Conservation (phyloP, 2,797 vertebrate species). For the Columba guinea region DNA sequence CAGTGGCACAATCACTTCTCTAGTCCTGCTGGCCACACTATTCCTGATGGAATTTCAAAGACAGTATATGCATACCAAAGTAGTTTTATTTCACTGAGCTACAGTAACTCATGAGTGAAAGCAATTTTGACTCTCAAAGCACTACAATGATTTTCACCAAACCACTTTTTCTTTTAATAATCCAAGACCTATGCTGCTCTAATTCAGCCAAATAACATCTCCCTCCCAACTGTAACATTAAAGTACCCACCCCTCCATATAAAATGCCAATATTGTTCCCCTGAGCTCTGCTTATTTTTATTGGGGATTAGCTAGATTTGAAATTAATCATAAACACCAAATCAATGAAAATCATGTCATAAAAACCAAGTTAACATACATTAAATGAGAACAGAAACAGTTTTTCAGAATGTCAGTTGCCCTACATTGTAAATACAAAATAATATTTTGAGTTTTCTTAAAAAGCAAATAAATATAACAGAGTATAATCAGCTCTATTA, state of each 20-base stretch:
- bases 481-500: not conserved
- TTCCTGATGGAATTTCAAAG: not conserved
- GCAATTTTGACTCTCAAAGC: not conserved
- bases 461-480: not conserved
- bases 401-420: not conserved
- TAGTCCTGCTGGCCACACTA: too few species aligned
- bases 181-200: not conserved
- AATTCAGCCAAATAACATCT: not conserved
- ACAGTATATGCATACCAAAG: not conserved
- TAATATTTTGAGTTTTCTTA: not conserved
- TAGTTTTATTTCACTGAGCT: not conserved
- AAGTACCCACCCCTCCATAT: not conserved
- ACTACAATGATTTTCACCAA: not conserved
- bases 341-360: not conserved
- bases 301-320: not conserved
- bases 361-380: not conserved
- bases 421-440: not conserved
- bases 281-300: not conserved
- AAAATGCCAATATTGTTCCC: not conserved
- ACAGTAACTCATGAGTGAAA: not conserved
- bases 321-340: not conserved
- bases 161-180: not conserved
- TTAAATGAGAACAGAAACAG: not conserved
- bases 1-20: too few species aligned
- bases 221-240: not conserved